Evolutionary conservation across 1,140 invertebrate genomes (phyloP).

Genomic region (Papilio aristodemus): DNA sequence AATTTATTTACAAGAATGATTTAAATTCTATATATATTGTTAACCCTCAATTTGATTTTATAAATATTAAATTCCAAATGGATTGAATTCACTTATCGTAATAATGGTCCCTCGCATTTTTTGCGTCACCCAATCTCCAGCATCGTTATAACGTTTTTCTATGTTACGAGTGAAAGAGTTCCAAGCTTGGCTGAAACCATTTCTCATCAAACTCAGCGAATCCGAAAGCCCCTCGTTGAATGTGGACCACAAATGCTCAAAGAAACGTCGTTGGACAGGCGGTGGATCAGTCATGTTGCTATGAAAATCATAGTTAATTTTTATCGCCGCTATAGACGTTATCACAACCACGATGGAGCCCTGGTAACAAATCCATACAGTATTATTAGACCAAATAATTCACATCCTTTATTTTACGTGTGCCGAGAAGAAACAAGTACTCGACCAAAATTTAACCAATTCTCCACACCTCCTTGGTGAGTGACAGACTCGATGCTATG

Average conservation of each 20-base stretch:
- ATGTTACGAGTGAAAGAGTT: background rate
- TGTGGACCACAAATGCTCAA: too few species aligned
- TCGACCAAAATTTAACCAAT: too few species aligned
- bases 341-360: background rate
- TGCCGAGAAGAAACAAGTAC: too few species aligned
- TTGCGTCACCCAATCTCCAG: background rate
- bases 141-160: constrained; percentile 2
- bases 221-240: background rate
- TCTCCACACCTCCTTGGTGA: too few species aligned
- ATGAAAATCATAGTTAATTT: background rate
- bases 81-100: constrained; percentile 10
- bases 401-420: too few species aligned
- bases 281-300: background rate
- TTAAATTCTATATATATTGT: constrained; percentile 15
- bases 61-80: constrained; percentile 12
- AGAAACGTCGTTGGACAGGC: constrained; percentile 1
- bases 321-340: background rate
- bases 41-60: constrained; percentile 8
- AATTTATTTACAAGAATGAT: too few species aligned
- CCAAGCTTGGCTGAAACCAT: background rate
- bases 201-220: background rate
- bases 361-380: background rate
- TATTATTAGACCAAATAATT: background rate
- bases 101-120: background rate
- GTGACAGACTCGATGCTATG: too few species aligned